A percentile compares a stretch with the other conserved stretches of the same genome.
These are phyloP conservation scores for Propithecus deckenii DNA, from an alignment of 2,797 vertebrate genomes.

Conservation along the genomic window DNA sequence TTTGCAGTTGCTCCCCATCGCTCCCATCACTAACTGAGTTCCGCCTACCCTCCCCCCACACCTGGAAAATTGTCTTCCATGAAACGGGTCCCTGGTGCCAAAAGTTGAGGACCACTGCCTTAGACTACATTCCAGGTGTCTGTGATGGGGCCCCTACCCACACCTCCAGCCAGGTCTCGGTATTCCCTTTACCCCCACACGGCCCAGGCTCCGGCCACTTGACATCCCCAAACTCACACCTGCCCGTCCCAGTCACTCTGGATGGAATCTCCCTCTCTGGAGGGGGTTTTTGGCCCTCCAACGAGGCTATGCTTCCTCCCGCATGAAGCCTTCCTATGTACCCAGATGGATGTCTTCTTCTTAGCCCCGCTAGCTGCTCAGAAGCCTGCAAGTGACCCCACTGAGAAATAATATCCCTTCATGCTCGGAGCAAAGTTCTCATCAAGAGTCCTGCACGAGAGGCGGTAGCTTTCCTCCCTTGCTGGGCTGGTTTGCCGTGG, in stretches of 20 bases:
- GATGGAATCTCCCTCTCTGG: not conserved
- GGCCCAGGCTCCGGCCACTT: accelerated
- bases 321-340: not conserved
- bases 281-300: not conserved
- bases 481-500: accelerated
- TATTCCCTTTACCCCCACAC: accelerated
- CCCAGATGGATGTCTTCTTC: not conserved
- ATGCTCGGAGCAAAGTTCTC: not conserved
- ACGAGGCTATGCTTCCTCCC: not conserved
- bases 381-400: not conserved
- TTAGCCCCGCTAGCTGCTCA: not conserved
- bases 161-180: not conserved
- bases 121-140: not conserved
- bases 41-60: too few relatives aligned
- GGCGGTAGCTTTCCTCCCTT: not conserved
- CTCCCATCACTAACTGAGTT: too few relatives aligned
- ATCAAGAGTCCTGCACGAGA: accelerated
- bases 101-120: too few relatives aligned
- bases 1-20: too few relatives aligned
- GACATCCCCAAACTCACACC: not conserved
- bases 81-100: too few relatives aligned
- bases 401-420: not conserved
- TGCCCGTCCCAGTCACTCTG: not conserved
- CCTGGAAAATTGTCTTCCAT: too few relatives aligned
- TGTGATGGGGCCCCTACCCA: too few relatives aligned